These are phyloP conservation scores for Zygothrica quintamaculata DNA, from an alignment of 2,888 invertebrate species.

Conservation along the genomic window DNA sequence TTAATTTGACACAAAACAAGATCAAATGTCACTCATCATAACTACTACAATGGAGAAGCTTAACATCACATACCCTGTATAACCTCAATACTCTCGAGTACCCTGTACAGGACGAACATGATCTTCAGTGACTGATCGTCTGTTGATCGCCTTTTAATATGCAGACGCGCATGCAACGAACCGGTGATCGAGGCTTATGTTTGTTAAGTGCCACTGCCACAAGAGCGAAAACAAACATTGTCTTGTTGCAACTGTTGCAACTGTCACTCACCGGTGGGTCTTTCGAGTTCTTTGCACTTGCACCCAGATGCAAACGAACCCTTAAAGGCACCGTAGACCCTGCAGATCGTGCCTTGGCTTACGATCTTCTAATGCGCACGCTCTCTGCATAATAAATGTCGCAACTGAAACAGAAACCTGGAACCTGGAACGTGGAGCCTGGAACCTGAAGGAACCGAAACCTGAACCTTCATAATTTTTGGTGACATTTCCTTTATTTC, in stretches of 20 bases:
- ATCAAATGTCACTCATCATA: conserved; percentile 82
- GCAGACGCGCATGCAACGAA: conserved; percentile 75
- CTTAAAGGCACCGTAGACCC: conserved; percentile 9
- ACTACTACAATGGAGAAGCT: conserved; percentile 35
- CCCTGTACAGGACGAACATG: conserved; percentile 40
- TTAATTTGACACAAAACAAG: conserved; percentile 83
- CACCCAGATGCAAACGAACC: conserved; percentile 27
- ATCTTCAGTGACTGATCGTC: conserved; percentile 16
- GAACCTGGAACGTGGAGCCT: neutral
- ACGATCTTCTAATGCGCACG: conserved; percentile 64
- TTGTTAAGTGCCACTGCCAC: conserved; percentile 53
- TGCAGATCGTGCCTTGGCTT: conserved; percentile 42
- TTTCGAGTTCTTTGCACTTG: conserved; percentile 52
- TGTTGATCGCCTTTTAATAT: conserved; percentile 72
- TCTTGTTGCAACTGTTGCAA: conserved; percentile 38
- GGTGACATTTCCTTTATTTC: conserved; percentile 72
- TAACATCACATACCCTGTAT: neutral
- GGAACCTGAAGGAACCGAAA: conserved; percentile 16
- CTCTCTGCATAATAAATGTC: conserved; percentile 74
- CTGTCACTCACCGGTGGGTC: conserved; percentile 56
- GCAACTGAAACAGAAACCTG: conserved; percentile 7
- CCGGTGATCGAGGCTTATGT: conserved; percentile 69
- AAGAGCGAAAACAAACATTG: conserved; percentile 44
- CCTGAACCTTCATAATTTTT: conserved; percentile 76
- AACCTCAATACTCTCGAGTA: conserved; percentile 2